Conservation (phyloP, 1,140 invertebrate genomes). For the Acromyrmex heyeri region DNA sequence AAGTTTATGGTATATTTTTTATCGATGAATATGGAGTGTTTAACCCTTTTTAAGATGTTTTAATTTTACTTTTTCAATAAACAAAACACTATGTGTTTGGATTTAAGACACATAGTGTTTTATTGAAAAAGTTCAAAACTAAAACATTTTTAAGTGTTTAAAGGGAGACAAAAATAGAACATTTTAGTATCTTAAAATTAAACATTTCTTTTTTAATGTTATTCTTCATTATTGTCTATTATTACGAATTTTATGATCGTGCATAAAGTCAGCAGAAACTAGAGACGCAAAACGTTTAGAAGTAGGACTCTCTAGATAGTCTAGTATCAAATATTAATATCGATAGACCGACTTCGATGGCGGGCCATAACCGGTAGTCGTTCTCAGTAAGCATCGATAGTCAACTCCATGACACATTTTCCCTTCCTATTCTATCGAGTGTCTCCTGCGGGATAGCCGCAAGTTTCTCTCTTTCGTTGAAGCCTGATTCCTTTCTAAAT, state of each 20-base stretch:
- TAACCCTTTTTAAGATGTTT: too few relatives aligned
- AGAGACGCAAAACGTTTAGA: background rate
- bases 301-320: background rate
- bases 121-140: too few relatives aligned
- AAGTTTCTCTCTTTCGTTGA: slow-evolving; percentile 28
- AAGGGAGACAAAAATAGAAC: too few relatives aligned
- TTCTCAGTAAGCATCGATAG: slow-evolving; percentile 34
- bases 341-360: background rate
- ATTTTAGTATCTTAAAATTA: too few relatives aligned
- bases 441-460: slow-evolving; percentile 25
- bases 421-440: background rate
- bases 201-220: background rate
- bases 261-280: background rate
- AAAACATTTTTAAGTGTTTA: too few relatives aligned
- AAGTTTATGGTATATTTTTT: background rate
- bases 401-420: background rate
- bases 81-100: too few relatives aligned
- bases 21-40: too few relatives aligned
- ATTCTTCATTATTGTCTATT: background rate
- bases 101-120: too few relatives aligned
- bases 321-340: background rate
- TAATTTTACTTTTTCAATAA: too few relatives aligned
- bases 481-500: slow-evolving; percentile 46
- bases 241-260: background rate
- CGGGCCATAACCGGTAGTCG: slow-evolving; percentile 12